Evolutionary conservation across 2,888 invertebrate species (phyloP).

Genomic region (Platypus cylindrus): DNA sequence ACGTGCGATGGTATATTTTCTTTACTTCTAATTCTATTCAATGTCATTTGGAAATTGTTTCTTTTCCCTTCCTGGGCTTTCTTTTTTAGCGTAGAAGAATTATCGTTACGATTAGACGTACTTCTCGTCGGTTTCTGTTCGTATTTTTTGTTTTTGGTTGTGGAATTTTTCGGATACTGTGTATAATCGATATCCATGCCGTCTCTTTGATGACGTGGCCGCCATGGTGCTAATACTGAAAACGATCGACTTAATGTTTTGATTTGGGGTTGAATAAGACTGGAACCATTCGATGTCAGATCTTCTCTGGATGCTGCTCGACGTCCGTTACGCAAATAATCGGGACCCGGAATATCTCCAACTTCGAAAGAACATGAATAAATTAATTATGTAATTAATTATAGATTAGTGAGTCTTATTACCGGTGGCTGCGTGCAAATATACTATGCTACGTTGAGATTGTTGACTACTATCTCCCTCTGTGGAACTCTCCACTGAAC

Average conservation of each 20-base stretch:
- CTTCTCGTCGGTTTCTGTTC: constrained; percentile 28
- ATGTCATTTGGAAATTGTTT: constrained; percentile 30
- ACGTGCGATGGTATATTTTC: constrained; percentile 29
- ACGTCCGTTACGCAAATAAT: constrained; percentile 38
- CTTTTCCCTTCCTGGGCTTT: constrained; percentile 38
- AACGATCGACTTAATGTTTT: constrained; percentile 67
- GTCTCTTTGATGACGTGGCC: constrained; percentile 59
- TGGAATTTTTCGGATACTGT: not conserved
- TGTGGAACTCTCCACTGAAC: constrained; percentile 52
- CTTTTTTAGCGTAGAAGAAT: constrained; percentile 33
- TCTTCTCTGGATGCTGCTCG: constrained; percentile 63
- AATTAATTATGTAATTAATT: not conserved
- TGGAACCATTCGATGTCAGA: constrained; percentile 47
- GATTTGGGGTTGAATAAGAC: constrained; percentile 48
- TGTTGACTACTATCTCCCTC: constrained; percentile 67
- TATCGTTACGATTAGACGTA: constrained; percentile 29
- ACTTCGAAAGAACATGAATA: constrained; percentile 37
- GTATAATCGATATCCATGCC: constrained; percentile 69
- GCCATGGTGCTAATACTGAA: constrained; percentile 76
- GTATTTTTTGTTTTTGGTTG: constrained; percentile 32
- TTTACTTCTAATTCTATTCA: constrained; percentile 33
- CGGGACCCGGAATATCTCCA: constrained; percentile 72
- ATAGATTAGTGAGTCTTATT: too few relatives aligned
- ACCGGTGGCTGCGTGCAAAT: constrained; percentile 75
- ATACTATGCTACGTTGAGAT: constrained; percentile 72